Base-by-base conservation (phyloP, 2,888 invertebrate genomes). In the Phyto melanocephala region DNA sequence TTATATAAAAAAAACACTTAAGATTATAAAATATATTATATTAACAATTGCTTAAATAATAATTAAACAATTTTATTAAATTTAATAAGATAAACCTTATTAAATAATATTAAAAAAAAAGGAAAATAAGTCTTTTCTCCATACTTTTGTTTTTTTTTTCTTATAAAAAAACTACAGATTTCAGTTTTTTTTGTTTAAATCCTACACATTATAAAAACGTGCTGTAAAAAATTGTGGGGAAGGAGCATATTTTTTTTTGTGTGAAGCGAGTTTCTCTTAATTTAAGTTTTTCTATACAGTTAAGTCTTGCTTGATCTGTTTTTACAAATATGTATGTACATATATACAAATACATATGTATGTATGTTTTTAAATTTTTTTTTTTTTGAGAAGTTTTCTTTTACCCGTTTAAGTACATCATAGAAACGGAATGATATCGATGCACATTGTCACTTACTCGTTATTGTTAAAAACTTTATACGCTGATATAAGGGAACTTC, bases 111-210 rank as follows among this genome's bases (percentile, higher is more conserved):
- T 28, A 28, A 28, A 28, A 65, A 65, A 67, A 80, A 65, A 77
- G 52, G 52, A 76, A 76, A 28, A 75, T 80, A 82, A 82, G 81
- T 81, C 81, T 81, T 84, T 62, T 80, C 83, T 77, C 71, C 70
- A 71, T 81, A 70, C 71, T 60, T 45, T 11, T 40, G 78, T 58
- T 60, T 58, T 67, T 63, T 42, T 37, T 56, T n/a, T 45, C 4
- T 24, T 24, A 52, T 20, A 45, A 50, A 50, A 35, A 74, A 65
- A 47, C 72, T 42, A 75, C 65, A 76, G 37, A 65, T 60, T 56
- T 50, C 37, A 45, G 58, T 47, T 79, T 58, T 40, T 76, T 77
- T 71, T 76, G 65, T 15, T 60, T 56, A 63, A 24, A 22, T 52
- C 4, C 47, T 54, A 1, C 35, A 15, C 47, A 15, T 42, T 22